Evolutionary conservation across 2,888 invertebrate genomes (phyloP), one percentile per base, ranked within the genome.

Genomic region (Timema podura): DNA sequence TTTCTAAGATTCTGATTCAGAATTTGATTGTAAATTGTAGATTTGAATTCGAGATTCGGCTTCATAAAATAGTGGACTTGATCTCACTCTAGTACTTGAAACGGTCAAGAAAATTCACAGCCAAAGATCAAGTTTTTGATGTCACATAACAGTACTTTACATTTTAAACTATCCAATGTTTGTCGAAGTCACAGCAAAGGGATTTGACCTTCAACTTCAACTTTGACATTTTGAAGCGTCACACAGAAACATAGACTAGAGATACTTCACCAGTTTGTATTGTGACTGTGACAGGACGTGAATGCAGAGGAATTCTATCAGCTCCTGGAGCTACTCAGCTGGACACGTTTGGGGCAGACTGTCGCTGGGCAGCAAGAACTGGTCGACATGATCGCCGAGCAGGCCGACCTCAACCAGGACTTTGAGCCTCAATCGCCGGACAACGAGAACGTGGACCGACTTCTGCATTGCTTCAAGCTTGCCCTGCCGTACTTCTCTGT

Each of bases 271-370:
- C 30, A 30, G 30, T 30, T 54, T 54, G 54, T 54, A 6, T 10
- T 8, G 54, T 30, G 30, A 30, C 30, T 30, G 30, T 30, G 30
- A 30, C 78, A 93, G 89, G 94, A 95, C 85, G 92, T 95, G 47
- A 93, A 91, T 13, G 93, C 94, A 48, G 93, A 94, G 76, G 97
- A 98, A 82, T 96, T 97, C 83, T 90, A 93, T 76, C 87, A 89
- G 73, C 88, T 97, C 71, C 93, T 98, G 91, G 90, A 90, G 65
- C 87, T 96, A 75, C 83, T 98, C 76, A 89, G 90, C 47, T 88
- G 89, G 82, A 91, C 96, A 10, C 89, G 91, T 79, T 85, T 93
- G 65, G 91, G 93, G 66, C 90, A 90, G 75, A 92, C 94, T 8
- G 86, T 93, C 13, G 85, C 86, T 65, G 96, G 96, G 6, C 93